These are phyloP conservation scores for Cyanistes caeruleus DNA, from an alignment of 2,113 vertebrate genomes.

Conservation along the genomic window DNA sequence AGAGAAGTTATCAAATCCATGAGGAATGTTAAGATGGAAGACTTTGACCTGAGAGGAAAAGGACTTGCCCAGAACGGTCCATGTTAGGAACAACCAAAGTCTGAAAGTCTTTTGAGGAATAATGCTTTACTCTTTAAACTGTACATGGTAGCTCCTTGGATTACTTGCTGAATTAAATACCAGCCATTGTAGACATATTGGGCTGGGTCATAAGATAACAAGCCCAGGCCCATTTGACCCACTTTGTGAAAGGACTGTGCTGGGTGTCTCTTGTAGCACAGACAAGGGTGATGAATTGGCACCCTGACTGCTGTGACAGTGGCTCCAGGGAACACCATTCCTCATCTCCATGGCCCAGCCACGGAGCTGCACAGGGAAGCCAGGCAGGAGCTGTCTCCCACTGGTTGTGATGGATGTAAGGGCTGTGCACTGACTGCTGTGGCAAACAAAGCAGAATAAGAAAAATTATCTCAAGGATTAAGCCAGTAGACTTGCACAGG, in stretches of 20 bases:
- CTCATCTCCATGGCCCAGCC: neutral
- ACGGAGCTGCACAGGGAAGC: fast-evolving
- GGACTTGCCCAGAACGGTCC: neutral
- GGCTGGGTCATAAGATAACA: neutral
- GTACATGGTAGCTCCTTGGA: neutral
- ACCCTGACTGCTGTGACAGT: neutral
- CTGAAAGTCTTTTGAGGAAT: neutral
- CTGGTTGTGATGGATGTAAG: neutral
- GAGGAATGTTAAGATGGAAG: neutral
- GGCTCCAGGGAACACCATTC: neutral
- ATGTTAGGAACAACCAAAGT: neutral
- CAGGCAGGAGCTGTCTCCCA: fast-evolving
- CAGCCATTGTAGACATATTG: neutral
- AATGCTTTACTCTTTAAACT: neutral
- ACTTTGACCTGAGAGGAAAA: neutral
- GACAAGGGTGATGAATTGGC: neutral
- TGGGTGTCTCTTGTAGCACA: neutral
- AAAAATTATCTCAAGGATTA: neutral
- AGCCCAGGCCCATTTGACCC: neutral
- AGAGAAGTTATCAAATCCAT: neutral
- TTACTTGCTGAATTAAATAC: neutral
- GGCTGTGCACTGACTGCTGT: neutral
- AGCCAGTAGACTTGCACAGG: neutral
- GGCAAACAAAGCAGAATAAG: neutral
- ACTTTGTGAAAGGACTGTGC: neutral